phyloP scores from a whole-genome alignment of 1,140 invertebrate species.

The Macrosteles quadrilineatus region DNA sequence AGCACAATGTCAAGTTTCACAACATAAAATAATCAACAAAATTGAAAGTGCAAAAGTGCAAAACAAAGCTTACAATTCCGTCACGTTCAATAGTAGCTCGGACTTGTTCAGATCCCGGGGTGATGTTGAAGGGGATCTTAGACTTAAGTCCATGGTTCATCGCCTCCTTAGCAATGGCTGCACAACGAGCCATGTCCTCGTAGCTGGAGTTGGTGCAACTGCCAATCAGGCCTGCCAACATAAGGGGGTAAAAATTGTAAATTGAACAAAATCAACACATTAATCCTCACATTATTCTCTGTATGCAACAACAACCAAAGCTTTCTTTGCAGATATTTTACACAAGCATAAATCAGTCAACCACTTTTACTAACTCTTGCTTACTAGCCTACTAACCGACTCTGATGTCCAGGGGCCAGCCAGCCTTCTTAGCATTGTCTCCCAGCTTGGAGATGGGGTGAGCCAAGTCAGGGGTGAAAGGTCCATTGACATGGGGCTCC shows the following conservation, averaged over 20 bases:
- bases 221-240: conserved; percentile 77
- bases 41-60: too few relatives aligned
- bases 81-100: conserved; percentile 98
- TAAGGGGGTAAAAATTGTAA: too few relatives aligned
- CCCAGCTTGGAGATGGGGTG: conserved; percentile 93
- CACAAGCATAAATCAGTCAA: too few relatives aligned
- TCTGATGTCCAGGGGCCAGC: conserved; percentile 95
- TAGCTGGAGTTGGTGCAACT: conserved; percentile 99
- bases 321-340: too few relatives aligned
- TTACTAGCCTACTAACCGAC: conserved; percentile 79
- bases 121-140: conserved; percentile 97
- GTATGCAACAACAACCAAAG: too few relatives aligned
- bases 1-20: too few relatives aligned
- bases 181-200: conserved; percentile 98
- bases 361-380: too few relatives aligned
- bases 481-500: conserved; percentile 98
- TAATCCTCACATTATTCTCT: too few relatives aligned
- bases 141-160: conserved; percentile 91
- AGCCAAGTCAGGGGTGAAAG: conserved; percentile 98
- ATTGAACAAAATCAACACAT: too few relatives aligned
- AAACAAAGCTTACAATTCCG: conserved; percentile 90
- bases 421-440: conserved; percentile 79
- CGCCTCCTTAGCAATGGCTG: conserved; percentile 94
- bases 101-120: conserved; percentile 98
- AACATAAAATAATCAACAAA: too few relatives aligned